Conservation (phyloP, 37 sponge, comb jelly and placozoan genomes). For the Halisarca cf. caerulea region DNA sequence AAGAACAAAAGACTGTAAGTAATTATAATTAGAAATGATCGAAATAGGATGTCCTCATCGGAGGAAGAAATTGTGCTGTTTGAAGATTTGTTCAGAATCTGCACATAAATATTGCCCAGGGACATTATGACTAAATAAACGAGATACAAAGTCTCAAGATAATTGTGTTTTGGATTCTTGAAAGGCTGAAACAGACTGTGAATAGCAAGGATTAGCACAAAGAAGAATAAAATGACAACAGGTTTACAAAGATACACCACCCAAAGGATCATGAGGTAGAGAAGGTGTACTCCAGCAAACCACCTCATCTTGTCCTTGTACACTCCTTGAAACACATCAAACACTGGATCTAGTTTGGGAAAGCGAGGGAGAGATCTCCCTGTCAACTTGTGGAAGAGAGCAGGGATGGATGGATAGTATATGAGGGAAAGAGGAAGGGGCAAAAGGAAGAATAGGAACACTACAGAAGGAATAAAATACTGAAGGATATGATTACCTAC, state of each 20-base stretch:
- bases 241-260: no score
- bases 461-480: neutral
- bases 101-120: no score
- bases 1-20: no score
- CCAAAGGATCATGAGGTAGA: neutral
- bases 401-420: neutral
- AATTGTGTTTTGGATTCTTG: neutral
- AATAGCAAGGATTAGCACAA: conserved; percentile 2
- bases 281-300: neutral
- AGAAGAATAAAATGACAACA: neutral
- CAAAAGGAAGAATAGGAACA: neutral
- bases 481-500: no score
- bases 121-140: no score
- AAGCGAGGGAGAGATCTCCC: neutral
- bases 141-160: conserved; percentile 1
- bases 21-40: no score
- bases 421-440: neutral
- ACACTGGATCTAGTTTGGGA: neutral
- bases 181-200: conserved; percentile 9
- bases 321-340: conserved; percentile 15
- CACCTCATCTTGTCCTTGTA: neutral
- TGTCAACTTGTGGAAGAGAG: neutral
- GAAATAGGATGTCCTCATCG: no score
- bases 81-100: no score
- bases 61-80: no score